A percentile compares a stretch with the other conserved stretches of the same genome.
phyloP scores from a whole-genome alignment of 2,888 invertebrate species.

The Lasioglossum lativentre region DNA sequence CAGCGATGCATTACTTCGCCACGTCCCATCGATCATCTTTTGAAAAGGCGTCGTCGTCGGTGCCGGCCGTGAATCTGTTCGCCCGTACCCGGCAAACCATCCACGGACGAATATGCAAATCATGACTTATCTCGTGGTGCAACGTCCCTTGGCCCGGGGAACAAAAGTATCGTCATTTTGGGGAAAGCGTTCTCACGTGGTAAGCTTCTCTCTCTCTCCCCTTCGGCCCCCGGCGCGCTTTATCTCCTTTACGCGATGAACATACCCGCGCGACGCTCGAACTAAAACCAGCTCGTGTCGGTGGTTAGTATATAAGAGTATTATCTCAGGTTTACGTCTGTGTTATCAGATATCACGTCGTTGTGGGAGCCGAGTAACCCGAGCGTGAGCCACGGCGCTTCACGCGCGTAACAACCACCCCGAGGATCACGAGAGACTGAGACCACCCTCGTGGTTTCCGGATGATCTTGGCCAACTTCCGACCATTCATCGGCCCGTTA shows the following conservation, averaged over 20 bases:
- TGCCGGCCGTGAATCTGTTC: conserved; percentile 14
- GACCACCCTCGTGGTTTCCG: not conserved
- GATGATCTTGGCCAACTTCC: not conserved
- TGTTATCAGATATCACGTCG: conserved; percentile 64
- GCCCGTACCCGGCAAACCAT: not conserved
- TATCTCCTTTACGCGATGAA: conserved; percentile 52
- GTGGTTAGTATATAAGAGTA: conserved; percentile 63
- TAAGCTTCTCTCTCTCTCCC: not conserved
- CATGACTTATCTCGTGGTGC: conserved; percentile 25
- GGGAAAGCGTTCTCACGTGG: conserved; percentile 3
- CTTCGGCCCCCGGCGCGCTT: not conserved
- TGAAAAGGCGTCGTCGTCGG: not conserved
- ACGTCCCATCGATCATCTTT: conserved; percentile 29
- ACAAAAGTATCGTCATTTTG: conserved; percentile 40
- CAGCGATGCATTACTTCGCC: not conserved
- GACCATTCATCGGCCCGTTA: not conserved
- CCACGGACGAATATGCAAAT: conserved; percentile 17
- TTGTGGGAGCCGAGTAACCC: conserved; percentile 49
- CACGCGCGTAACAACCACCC: not conserved
- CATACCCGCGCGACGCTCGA: conserved; percentile 42
- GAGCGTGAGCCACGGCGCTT: conserved; percentile 15
- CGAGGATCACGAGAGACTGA: not conserved
- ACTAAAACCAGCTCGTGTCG: conserved; percentile 65
- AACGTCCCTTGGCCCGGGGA: conserved; percentile 1
- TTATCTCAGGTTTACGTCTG: conserved; percentile 67